Evolutionary conservation across 1,140 invertebrate genomes (phyloP).

Genomic region (Scaptodrosophila lebanonensis): DNA sequence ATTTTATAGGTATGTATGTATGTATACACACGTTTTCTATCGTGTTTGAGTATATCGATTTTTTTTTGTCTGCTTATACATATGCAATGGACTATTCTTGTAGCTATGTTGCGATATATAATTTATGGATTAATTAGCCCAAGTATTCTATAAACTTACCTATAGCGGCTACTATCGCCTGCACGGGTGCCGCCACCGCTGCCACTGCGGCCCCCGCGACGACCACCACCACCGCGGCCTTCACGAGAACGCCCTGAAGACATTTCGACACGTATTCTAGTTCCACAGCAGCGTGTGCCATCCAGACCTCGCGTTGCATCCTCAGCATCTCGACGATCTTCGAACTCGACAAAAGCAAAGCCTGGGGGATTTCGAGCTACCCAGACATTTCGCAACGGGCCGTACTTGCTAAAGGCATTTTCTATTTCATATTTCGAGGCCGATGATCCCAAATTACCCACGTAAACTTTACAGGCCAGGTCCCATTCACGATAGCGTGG

Average conservation of each 20-base stretch:
- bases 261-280: slow-evolving; percentile 91
- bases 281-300: slow-evolving; percentile 93
- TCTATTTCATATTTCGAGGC: slow-evolving; percentile 95
- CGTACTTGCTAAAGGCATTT: slow-evolving; percentile 95
- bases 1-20: slow-evolving; percentile 7
- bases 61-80: slow-evolving; percentile 1
- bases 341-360: slow-evolving; percentile 99
- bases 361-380: slow-evolving; percentile 95
- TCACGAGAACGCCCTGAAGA: slow-evolving; percentile 89
- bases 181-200: slow-evolving; percentile 48
- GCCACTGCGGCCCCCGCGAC: slow-evolving; percentile 71
- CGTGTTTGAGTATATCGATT: slow-evolving; percentile 6
- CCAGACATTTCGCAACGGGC: slow-evolving; percentile 97
- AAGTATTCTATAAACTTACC: slow-evolving; percentile 45
- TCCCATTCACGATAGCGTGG: slow-evolving; percentile 93
- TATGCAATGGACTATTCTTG: too few relatives aligned
- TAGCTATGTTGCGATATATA: too few relatives aligned
- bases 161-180: slow-evolving; percentile 64
- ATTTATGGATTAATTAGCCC: background rate
- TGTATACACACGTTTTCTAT: slow-evolving; percentile 32
- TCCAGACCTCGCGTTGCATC: slow-evolving; percentile 97
- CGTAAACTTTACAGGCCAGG: slow-evolving; percentile 97
- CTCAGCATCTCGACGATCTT: slow-evolving; percentile 97
- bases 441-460: slow-evolving; percentile 96
- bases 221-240: slow-evolving; percentile 81